phyloP scores from a whole-genome alignment of 2,113 vertebrate genomes.

The Bostrychus sinensis region DNA sequence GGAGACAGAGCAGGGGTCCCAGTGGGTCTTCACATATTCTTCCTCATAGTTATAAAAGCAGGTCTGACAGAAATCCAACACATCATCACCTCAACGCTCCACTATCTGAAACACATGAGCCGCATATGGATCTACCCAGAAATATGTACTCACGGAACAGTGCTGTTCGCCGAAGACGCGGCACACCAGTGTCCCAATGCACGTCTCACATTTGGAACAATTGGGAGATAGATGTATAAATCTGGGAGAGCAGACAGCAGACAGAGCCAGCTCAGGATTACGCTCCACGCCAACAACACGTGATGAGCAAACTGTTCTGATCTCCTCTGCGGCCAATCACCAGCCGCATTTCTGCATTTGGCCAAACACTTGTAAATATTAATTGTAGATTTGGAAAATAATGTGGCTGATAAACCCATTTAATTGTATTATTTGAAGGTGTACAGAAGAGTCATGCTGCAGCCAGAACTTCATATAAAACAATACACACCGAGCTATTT shows the following conservation, averaged over 20 bases:
- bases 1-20: too few relatives aligned
- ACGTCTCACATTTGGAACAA: conserved; percentile 21
- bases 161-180: not conserved
- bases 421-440: too few relatives aligned
- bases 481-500: too few relatives aligned
- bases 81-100: too few relatives aligned
- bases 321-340: conserved; percentile 66
- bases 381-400: conserved; percentile 48
- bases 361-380: conserved; percentile 47
- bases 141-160: not conserved
- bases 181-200: conserved; percentile 11
- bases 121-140: not conserved
- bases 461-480: too few relatives aligned
- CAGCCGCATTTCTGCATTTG: conserved; percentile 54
- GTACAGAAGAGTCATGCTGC: too few relatives aligned
- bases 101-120: too few relatives aligned
- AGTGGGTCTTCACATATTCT: too few relatives aligned
- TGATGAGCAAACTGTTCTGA: conserved; percentile 69
- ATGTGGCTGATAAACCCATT: too few relatives aligned
- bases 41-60: too few relatives aligned
- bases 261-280: conserved; percentile 62
- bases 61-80: too few relatives aligned
- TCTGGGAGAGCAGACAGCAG: conserved; percentile 35
- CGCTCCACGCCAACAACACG: conserved; percentile 66
- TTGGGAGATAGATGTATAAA: conserved; percentile 34